Evolutionary conservation across 2,113 vertebrate species (phyloP).

Genomic region (Mustelus asterias): DNA sequence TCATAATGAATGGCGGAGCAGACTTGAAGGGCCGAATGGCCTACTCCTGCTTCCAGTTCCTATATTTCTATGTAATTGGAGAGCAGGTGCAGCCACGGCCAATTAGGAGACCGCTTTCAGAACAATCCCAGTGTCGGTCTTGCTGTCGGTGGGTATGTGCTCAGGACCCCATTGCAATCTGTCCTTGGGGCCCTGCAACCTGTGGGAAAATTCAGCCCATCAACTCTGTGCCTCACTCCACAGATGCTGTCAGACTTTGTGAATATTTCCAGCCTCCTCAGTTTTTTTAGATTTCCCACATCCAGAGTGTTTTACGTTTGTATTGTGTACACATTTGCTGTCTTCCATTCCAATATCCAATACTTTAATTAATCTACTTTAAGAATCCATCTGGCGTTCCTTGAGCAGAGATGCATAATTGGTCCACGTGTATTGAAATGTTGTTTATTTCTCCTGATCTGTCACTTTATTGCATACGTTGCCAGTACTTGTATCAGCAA

Average conservation of each 20-base stretch:
- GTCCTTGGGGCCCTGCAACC: no score
- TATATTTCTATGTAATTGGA: not conserved
- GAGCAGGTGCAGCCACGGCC: no score
- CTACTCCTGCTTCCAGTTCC: no score
- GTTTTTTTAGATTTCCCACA: not conserved
- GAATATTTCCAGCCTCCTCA: not conserved
- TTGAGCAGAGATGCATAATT: not conserved
- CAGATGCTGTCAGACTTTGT: not conserved
- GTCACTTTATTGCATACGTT: not conserved
- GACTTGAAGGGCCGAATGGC: no score
- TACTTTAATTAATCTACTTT: not conserved
- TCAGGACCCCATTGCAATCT: not conserved
- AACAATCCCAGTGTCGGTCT: not conserved
- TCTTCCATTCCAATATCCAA: not conserved
- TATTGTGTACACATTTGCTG: not conserved
- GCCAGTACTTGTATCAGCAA: not conserved
- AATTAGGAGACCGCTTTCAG: not conserved
- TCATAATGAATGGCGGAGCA: no score
- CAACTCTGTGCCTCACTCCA: not conserved
- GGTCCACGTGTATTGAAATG: not conserved
- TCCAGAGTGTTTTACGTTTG: not conserved
- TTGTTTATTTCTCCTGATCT: not conserved
- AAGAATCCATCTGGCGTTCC: not conserved
- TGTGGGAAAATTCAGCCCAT: not conserved
- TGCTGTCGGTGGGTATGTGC: not conserved